These are phyloP conservation scores for Athalia cordata DNA, from an alignment of 2,888 invertebrate genomes.

Conservation along the genomic window DNA sequence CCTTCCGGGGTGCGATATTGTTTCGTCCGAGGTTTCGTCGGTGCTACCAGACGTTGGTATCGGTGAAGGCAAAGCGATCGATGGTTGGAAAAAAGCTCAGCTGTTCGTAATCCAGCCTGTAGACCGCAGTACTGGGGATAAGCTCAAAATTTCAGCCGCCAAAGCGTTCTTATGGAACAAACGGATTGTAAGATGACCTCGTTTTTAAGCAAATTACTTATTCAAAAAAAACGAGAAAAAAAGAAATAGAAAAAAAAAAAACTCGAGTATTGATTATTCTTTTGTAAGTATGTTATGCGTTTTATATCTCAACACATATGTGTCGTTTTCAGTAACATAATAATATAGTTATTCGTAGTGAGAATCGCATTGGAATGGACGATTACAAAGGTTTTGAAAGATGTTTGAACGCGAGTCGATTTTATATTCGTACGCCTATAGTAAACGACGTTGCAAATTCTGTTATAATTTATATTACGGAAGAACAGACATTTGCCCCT, in stretches of 20 bases:
- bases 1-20: too few relatives aligned
- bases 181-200: slow-evolving; percentile 45
- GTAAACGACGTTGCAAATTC: not conserved
- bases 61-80: slow-evolving; percentile 11
- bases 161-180: not conserved
- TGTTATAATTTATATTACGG: not conserved
- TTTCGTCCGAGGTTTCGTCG: not conserved
- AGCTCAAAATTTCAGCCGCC: not conserved
- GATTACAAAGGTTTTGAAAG: too few relatives aligned
- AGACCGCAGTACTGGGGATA: slow-evolving; percentile 30
- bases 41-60: slow-evolving; percentile 15
- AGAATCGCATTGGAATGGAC: too few relatives aligned
- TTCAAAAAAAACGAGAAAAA: not conserved
- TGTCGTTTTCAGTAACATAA: not conserved
- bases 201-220: slow-evolving; percentile 46
- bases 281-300: slow-evolving; percentile 24
- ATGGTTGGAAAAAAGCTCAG: not conserved
- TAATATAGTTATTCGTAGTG: too few relatives aligned
- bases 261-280: slow-evolving; percentile 44
- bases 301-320: not conserved
- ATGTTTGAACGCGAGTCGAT: too few relatives aligned
- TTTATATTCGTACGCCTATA: too few relatives aligned
- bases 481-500: not conserved
- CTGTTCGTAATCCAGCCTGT: not conserved
- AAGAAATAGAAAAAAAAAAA: slow-evolving; percentile 13